These are phyloP conservation scores for Melanotaenia boesemani DNA, from an alignment of 2,797 vertebrate species.

Conservation along the genomic window DNA sequence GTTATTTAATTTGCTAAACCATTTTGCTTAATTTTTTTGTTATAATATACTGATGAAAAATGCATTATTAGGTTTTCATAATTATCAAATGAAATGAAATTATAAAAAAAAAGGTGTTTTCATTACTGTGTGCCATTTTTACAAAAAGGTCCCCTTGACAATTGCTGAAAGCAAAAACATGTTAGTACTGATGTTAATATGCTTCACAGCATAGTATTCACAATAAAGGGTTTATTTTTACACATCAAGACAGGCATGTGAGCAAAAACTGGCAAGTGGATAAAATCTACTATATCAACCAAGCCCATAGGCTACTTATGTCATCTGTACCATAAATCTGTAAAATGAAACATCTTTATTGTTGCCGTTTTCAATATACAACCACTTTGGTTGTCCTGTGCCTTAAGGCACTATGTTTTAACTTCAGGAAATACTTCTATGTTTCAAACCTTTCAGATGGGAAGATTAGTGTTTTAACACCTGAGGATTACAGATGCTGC, in stretches of 20 bases:
- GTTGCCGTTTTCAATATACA: slow-evolving; percentile 68
- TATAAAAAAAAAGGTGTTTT: too few species aligned
- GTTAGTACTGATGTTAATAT: neutral
- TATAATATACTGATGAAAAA: neutral
- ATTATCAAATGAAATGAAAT: too few species aligned
- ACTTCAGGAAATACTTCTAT: slow-evolving; percentile 73
- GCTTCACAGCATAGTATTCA: neutral
- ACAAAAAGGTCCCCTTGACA: too few species aligned
- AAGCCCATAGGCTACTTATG: slow-evolving; percentile 61
- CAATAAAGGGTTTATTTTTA: neutral
- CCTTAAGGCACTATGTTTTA: slow-evolving; percentile 80
- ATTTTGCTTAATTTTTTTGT: neutral
- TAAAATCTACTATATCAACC: slow-evolving; percentile 55
- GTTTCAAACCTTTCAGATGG: slow-evolving; percentile 78
- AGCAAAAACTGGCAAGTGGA: slow-evolving; percentile 35
- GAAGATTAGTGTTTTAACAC: slow-evolving; percentile 78
- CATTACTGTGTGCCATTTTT: too few species aligned
- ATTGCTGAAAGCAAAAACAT: neutral
- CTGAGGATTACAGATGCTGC: slow-evolving; percentile 76
- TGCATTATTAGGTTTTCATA: neutral
- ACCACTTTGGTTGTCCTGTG: slow-evolving; percentile 59
- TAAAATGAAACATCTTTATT: slow-evolving; percentile 64
- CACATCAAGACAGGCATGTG: neutral
- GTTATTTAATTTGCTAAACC: neutral
- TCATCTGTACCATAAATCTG: slow-evolving; percentile 64